Conservation (phyloP, 2,888 invertebrate genomes). For the Eupithecia subumbrata region DNA sequence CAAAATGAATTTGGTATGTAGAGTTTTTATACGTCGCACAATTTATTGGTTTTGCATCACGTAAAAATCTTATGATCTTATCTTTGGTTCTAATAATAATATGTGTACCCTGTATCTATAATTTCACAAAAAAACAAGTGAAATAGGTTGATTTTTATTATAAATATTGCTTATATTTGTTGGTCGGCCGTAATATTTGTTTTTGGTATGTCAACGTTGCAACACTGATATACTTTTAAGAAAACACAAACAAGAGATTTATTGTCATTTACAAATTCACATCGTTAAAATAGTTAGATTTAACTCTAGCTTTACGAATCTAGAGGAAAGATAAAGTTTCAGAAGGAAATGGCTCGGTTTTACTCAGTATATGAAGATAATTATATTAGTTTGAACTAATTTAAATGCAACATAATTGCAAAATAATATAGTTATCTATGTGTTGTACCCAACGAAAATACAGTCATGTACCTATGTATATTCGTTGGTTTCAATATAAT, state of each 20-base stretch:
- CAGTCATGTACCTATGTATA: neutral
- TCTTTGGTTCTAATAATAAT: neutral
- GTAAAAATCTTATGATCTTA: constrained; percentile 11
- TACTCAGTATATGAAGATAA: constrained; percentile 1
- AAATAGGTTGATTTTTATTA: neutral
- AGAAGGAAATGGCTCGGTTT: constrained; percentile 19
- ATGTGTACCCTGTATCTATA: neutral
- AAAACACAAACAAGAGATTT: neutral
- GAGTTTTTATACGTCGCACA: constrained; percentile 36
- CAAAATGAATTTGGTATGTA: constrained; percentile 1
- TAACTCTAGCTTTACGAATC: constrained; percentile 27
- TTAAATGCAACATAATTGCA: no score
- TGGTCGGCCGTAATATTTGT: neutral
- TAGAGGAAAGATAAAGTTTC: constrained; percentile 16
- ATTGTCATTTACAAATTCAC: neutral
- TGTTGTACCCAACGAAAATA: neutral
- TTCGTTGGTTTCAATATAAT: neutral
- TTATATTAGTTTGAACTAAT: no score
- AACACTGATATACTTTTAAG: neutral
- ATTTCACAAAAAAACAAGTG: neutral
- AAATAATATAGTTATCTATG: neutral
- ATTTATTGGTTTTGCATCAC: constrained; percentile 37
- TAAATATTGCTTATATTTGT: neutral
- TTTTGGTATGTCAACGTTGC: constrained; percentile 28
- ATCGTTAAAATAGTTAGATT: neutral